Evolutionary conservation across 1,140 invertebrate species (phyloP).

Genomic region (Paraescarpia echinospica): DNA sequence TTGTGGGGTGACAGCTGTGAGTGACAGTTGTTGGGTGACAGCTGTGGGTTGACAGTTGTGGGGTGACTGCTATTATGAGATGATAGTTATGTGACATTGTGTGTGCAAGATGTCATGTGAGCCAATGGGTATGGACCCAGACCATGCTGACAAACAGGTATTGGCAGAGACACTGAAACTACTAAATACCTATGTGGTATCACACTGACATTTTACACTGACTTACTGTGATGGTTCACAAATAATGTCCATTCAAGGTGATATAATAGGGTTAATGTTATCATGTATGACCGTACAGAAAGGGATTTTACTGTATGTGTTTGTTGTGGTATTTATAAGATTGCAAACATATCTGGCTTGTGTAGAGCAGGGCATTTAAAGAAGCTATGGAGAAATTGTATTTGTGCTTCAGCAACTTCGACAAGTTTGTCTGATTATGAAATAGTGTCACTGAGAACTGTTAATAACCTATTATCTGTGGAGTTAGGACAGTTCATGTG

Average conservation of each 20-base stretch:
- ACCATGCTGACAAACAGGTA: too few species aligned
- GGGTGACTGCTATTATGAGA: too few species aligned
- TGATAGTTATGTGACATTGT: too few species aligned
- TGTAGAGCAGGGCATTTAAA: not conserved
- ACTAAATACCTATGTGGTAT: not conserved
- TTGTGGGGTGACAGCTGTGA: too few species aligned
- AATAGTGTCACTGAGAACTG: not conserved
- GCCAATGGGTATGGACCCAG: too few species aligned
- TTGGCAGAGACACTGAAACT: too few species aligned
- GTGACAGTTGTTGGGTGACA: too few species aligned
- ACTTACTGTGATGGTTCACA: not conserved
- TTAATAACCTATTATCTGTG: not conserved
- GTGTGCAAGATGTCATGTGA: too few species aligned
- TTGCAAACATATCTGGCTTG: not conserved
- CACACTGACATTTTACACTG: not conserved
- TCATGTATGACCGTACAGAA: not conserved
- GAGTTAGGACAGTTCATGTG: not conserved
- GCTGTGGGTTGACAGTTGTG: too few species aligned
- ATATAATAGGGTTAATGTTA: not conserved
- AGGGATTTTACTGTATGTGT: not conserved
- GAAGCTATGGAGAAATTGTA: not conserved
- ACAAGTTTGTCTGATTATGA: not conserved
- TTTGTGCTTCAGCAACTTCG: not conserved
- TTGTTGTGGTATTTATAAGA: not conserved
- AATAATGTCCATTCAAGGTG: not conserved